Base-by-base conservation (phyloP, 2,113 vertebrate genomes). In the Anser cygnoides region DNA sequence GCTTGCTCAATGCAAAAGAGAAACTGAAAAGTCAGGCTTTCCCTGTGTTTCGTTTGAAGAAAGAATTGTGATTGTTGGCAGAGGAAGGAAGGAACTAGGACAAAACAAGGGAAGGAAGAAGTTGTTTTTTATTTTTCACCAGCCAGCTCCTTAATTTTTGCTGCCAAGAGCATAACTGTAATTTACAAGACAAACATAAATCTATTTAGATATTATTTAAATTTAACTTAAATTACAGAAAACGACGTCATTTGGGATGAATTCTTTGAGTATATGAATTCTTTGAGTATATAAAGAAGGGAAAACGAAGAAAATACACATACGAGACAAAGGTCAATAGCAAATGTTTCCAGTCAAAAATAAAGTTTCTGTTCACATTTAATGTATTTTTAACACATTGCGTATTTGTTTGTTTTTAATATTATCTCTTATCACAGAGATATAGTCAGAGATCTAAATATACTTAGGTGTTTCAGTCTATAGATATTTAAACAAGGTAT, bases 51-150 rank as follows among this genome's bases (percentile, higher is more conserved):
- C 59, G 83, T 98, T 94, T 96, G 95, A 97, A 97, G 93, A 95
- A 37, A 37, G 82, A 93, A 78, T 88, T 98, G 97, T 97, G 95
- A 94, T 92, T 96, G 95, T 94, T 97, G 96, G 97, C 96, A 96
- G 78, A 96, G 97, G 97, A 98, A 97, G 97, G 97, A 98, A 98
- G 95, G 96, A 96, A 92, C 92, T 93, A 33, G 77, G 90, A 96
- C 96, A 97, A 97, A 98, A 96, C 91, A 98, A 93, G 96, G 94
- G 86, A 97, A 97, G 95, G 97, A 97, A 97, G 89, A 93, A 72
- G 62, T 73, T 95, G 80, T 20, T 96, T 91, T 82, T 91, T 91
- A 87, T 66, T 95, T 86, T 86, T 57, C 19, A 82, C 63, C 70
- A 95, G 75, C 77, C 43, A 94, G 76, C 21, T 94, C 54, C 87